Base-by-base conservation (phyloP, 2,888 invertebrate species). In the Parnassius mnemosyne region DNA sequence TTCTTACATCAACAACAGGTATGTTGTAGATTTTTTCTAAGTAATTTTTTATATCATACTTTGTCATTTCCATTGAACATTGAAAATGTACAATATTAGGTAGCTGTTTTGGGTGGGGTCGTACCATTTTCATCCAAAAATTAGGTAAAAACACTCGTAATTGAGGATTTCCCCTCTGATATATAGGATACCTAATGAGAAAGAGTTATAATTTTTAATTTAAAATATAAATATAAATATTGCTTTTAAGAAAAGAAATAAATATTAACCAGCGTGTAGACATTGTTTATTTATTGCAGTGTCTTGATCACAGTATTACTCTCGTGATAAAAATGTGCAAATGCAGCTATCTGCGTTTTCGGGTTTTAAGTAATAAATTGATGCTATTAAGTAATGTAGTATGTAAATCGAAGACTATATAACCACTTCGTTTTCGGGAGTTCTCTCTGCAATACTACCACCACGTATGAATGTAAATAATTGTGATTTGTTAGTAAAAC, bases 121-220 rank as follows among this genome's bases (percentile, higher is more conserved):
- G 93, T 0, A 99, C 93, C 16, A 99, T 77, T 89, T 98, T 99
- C 95, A 99, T 94, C 97, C 98, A 99, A 87, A 99, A 99, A 83
- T 99, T 97, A 0, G 99, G 99, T 44, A 99, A 88, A 84, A 97
- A 98, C 10, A 99, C 93, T 64, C 99, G 92, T 44, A 97, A 87
- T 79, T 99, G 99, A n/a, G 99, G 99, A 83, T 97, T 97, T 12
- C 99, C 99, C 81, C 93, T 94, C 84, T 96, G 96, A 85, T 97
- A 98, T 46, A 98, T 77, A 1, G 98, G 98, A 89, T 98, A 98
- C 94, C 97, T 96, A 16, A 54, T 34, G 34, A 34, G 34, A 34
- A 46, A n/a, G 20, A 20, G n/a, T n/a, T 25, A 47, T 25, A 10
- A 25, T 54, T 34, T n/a, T 63, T 55, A 63, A 49, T 46, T 11